These are phyloP conservation scores for Oriolus oriolus DNA, from an alignment of 2,113 vertebrate species.

Conservation along the genomic window DNA sequence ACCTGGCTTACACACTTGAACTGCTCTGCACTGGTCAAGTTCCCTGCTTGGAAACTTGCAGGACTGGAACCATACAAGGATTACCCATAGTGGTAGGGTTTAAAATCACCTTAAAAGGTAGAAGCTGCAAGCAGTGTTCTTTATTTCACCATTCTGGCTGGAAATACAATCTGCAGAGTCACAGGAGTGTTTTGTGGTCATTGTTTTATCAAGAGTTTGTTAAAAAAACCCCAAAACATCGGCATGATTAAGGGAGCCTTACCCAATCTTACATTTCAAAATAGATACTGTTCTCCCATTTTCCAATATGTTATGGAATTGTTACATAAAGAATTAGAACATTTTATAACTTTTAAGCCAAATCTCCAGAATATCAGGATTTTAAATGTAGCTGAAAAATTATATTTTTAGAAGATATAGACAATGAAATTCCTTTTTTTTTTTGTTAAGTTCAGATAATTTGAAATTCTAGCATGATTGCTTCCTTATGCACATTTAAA, in stretches of 20 bases:
- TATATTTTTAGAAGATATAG: background rate
- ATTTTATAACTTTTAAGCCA: background rate
- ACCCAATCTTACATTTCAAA: background rate
- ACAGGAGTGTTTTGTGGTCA: background rate
- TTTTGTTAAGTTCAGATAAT: background rate
- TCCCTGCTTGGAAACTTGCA: background rate
- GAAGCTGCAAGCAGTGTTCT: background rate
- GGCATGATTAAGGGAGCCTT: background rate
- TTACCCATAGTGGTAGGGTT: background rate
- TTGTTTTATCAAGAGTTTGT: background rate
- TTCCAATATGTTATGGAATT: background rate
- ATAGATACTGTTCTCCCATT: background rate
- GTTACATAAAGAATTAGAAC: background rate
- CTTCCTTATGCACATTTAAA: background rate
- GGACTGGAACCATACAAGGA: background rate
- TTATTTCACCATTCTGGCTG: background rate
- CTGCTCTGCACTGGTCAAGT: background rate
- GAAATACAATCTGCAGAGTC: background rate
- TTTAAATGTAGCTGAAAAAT: background rate
- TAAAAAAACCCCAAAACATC: accelerated
- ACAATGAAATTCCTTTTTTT: background rate
- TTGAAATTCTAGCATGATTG: background rate
- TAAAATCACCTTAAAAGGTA: background rate
- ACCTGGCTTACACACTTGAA: background rate
- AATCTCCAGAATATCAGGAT: background rate